These are phyloP conservation scores for Achlya flavicornis DNA, from an alignment of 2,888 invertebrate genomes.

Conservation along the genomic window DNA sequence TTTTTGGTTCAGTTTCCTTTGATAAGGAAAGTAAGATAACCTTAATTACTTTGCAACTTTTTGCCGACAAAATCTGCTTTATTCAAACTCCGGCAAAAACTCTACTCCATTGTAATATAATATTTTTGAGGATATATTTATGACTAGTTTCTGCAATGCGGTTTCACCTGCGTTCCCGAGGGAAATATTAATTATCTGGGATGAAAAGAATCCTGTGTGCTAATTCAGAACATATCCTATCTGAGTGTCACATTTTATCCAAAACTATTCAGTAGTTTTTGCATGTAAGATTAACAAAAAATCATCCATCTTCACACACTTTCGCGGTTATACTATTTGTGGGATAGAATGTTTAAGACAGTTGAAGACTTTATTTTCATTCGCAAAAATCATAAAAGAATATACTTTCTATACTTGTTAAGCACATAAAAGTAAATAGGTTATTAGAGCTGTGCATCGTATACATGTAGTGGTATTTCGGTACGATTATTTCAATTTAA, in stretches of 20 bases:
- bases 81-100: neutral
- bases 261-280: no score
- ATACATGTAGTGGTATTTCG: neutral
- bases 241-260: no score
- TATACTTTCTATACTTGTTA: neutral
- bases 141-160: no score
- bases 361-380: neutral
- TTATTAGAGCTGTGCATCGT: constrained; percentile 13
- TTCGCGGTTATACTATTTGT: no score
- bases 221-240: no score
- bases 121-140: no score
- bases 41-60: constrained; percentile 5
- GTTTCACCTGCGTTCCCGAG: no score
- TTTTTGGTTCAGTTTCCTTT: neutral
- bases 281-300: no score
- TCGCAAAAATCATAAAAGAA: no score
- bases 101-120: neutral
- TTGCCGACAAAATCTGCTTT: neutral
- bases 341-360: neutral
- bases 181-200: no score
- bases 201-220: no score
- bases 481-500: constrained; percentile 50
- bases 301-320: no score
- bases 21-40: constrained; percentile 6
- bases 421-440: neutral